phyloP scores from a whole-genome alignment of 2,797 vertebrate genomes.

The Hylomyscus alleni region DNA sequence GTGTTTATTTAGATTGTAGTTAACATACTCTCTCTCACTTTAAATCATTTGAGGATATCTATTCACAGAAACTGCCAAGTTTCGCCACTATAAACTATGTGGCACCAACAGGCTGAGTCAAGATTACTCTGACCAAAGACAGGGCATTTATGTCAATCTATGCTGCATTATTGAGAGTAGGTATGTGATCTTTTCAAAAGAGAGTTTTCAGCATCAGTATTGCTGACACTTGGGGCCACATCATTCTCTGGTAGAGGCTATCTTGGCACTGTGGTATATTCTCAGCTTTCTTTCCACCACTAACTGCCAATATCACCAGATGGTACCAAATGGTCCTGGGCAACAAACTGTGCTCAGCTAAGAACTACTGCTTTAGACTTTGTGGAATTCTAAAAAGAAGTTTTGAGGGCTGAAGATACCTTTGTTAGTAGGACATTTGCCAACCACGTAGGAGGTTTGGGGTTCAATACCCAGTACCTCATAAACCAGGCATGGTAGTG shows the following conservation, averaged over 20 bases:
- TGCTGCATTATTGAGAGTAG: not conserved
- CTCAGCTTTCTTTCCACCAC: not conserved
- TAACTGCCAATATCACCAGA: conserved; percentile 26
- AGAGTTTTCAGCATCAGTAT: not conserved
- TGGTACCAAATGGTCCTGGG: not conserved
- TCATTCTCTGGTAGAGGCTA: not conserved
- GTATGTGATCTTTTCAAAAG: not conserved
- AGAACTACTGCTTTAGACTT: conserved; percentile 44
- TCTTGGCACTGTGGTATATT: not conserved
- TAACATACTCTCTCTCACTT: not conserved
- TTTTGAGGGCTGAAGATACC: not conserved
- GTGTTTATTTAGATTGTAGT: conserved; percentile 8
- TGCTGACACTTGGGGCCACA: not conserved
- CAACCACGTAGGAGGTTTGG: not conserved
- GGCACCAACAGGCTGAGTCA: not conserved
- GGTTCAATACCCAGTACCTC: not conserved
- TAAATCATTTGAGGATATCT: not conserved
- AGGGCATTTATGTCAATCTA: not conserved
- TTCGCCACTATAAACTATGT: not conserved
- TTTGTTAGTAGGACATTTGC: not conserved
- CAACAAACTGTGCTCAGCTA: not conserved
- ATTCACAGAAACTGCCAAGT: not conserved
- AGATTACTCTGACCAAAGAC: not conserved
- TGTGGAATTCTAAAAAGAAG: conserved; percentile 26
- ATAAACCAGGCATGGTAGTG: not conserved